A percentile compares a stretch with the other conserved stretches of the same genome.
phyloP scores from a whole-genome alignment of 2,888 invertebrate genomes.

The Eilema griseolum region DNA sequence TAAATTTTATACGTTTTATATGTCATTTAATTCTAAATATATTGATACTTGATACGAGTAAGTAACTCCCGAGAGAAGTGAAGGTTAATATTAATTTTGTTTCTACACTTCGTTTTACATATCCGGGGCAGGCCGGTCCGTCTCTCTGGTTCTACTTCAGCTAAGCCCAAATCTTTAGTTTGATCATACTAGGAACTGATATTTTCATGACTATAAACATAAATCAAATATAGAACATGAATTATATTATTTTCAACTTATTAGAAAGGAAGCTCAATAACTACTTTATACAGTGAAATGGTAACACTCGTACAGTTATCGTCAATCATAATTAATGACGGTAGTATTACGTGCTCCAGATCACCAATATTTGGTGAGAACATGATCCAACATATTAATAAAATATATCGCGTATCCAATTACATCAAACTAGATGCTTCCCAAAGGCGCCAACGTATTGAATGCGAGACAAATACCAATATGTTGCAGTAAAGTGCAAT shows the following conservation, averaged over 20 bases:
- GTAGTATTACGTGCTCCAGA: slow-evolving; percentile 44
- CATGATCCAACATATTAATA: slow-evolving; percentile 62
- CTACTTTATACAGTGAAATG: neutral
- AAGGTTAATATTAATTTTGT: neutral
- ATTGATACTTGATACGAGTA: neutral
- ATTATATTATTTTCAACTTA: neutral
- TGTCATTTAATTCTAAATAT: neutral
- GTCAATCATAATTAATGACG: slow-evolving; percentile 44
- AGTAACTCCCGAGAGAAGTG: neutral
- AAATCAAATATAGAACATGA: neutral
- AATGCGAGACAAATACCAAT: slow-evolving; percentile 73
- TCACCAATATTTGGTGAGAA: slow-evolving; percentile 58
- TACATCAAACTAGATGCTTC: slow-evolving; percentile 62
- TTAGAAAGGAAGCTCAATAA: neutral
- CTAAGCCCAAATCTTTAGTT: neutral
- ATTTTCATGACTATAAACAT: neutral
- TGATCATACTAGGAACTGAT: neutral
- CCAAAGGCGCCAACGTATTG: slow-evolving; percentile 69
- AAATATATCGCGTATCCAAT: slow-evolving; percentile 69
- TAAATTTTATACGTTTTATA: neutral
- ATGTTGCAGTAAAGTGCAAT: slow-evolving; percentile 59
- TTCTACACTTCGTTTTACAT: neutral
- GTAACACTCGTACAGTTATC: slow-evolving; percentile 20
- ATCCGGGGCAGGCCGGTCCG: neutral
- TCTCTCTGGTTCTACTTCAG: neutral